Percentiles rank a stretch among this genome's conserved stretches.
Evolutionary conservation across 1,140 invertebrate genomes (phyloP).

Genomic region (Coptotermes formosanus): DNA sequence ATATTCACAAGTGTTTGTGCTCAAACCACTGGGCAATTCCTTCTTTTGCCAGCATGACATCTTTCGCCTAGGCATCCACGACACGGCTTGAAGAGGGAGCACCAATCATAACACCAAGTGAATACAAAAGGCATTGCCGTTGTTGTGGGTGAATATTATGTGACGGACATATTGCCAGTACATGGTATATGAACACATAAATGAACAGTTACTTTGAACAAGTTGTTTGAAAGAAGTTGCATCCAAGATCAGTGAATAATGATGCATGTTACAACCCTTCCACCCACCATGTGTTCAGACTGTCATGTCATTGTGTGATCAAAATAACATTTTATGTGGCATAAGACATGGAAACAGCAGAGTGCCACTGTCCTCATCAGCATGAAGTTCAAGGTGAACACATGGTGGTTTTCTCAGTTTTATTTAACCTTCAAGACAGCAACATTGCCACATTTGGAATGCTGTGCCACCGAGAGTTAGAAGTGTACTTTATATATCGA

Average conservation of each 20-base stretch:
- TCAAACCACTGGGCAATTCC: slow-evolving; percentile 78
- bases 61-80: slow-evolving; percentile 87
- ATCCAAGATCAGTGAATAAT: background rate
- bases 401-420: background rate
- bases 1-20: slow-evolving; percentile 85
- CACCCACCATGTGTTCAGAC: background rate
- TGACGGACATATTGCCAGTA: background rate
- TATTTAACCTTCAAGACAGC: background rate
- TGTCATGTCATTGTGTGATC: background rate
- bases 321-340: background rate
- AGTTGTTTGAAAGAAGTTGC: too few relatives aligned
- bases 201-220: background rate
- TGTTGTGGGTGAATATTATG: background rate
- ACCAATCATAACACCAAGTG: slow-evolving; percentile 25
- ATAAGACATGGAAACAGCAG: background rate
- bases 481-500: background rate
- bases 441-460: background rate
- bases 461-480: background rate
- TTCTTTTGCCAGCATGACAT: slow-evolving; percentile 92
- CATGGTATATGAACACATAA: background rate
- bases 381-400: background rate
- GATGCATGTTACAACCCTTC: slow-evolving; percentile 7
- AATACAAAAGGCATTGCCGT: slow-evolving; percentile 25
- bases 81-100: slow-evolving; percentile 60
- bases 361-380: background rate